Base-by-base conservation (phyloP, 2,888 invertebrate genomes). In the Lypha dubia region DNA sequence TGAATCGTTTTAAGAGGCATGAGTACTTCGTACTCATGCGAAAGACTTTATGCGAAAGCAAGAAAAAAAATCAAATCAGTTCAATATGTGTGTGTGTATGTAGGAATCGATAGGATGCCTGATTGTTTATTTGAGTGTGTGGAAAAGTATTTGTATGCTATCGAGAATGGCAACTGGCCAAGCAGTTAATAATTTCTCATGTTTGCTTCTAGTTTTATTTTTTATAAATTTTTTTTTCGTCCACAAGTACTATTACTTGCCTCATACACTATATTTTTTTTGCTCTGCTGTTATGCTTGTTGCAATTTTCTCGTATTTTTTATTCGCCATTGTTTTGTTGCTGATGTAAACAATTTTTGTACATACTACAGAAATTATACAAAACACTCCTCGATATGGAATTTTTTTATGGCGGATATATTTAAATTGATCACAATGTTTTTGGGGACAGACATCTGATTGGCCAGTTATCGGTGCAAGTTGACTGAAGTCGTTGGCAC, bases 161-260 rank as follows among this genome's bases (percentile, higher is more conserved):
- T 56, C 22, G 71, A 65, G 46, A 83, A 70, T 85, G 65, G 83
- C 82, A 82, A 86, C 76, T 86, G 79, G 86, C 81, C 76, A 83
- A 84, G 80, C 85, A 82, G 85, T 82, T 86, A 86, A 85, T 87
- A 87, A 86, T 85, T 85, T 85, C 79, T 83, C 85, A 86, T 86
- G 86, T 87, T 82, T 65, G 58, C 49, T 58, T 65, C 49, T 79
- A 73, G 49, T 82, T 76, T 68, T 63, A 60, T 46, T 44, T 53
- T 71, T 53, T 65, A 11, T 65, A n/a, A 9, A 22, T 1, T 53
- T 28, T 15, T 63, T 8, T 63, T 62, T 7, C 24, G 60, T 15
- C 49, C 20, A 32, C 51, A 56, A 58, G 35, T 35, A 56, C 46
- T 46, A 22, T 17, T 51, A 51, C 67, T 38, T 49, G 53, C 24